Evolutionary conservation across 1,140 invertebrate genomes (phyloP).

Genomic region (Coenobita brevimanus): DNA sequence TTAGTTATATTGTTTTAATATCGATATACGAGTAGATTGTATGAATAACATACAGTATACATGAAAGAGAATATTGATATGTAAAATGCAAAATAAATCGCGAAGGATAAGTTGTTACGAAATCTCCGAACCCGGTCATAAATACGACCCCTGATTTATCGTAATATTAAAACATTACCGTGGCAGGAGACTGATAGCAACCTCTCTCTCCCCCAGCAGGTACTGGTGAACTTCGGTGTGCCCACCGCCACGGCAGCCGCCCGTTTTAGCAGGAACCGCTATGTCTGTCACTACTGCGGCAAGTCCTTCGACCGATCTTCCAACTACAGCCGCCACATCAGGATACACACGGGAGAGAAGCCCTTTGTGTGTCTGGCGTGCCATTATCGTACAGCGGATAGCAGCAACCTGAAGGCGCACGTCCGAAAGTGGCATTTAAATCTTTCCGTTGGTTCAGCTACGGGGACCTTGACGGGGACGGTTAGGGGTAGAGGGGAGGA

Average conservation of each 20-base stretch:
- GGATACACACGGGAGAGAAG: conserved; percentile 49
- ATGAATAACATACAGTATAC: too few species aligned
- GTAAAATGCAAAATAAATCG: too few species aligned
- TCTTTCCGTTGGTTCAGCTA: neutral
- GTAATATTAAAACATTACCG: too few species aligned
- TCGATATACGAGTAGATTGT: too few species aligned
- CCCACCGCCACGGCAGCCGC: neutral
- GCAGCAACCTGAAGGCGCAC: conserved; percentile 40
- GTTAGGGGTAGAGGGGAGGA: neutral
- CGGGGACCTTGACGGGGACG: neutral
- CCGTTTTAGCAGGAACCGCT: neutral
- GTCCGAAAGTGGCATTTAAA: conserved; percentile 28
- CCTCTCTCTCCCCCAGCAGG: neutral
- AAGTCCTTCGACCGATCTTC: conserved; percentile 36
- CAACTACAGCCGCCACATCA: conserved; percentile 47
- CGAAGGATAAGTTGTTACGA: too few species aligned
- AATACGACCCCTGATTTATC: too few species aligned
- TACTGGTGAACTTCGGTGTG: neutral
- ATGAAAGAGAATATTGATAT: too few species aligned
- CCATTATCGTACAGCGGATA: conserved; percentile 43
- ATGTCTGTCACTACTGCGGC: conserved; percentile 34
- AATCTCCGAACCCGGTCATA: too few species aligned
- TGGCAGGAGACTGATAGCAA: too few species aligned
- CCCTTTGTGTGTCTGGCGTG: conserved; percentile 38
- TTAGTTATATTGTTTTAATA: too few species aligned